These are phyloP conservation scores for Tachysurus fulvidraco DNA, from an alignment of 2,113 vertebrate genomes.

Conservation along the genomic window DNA sequence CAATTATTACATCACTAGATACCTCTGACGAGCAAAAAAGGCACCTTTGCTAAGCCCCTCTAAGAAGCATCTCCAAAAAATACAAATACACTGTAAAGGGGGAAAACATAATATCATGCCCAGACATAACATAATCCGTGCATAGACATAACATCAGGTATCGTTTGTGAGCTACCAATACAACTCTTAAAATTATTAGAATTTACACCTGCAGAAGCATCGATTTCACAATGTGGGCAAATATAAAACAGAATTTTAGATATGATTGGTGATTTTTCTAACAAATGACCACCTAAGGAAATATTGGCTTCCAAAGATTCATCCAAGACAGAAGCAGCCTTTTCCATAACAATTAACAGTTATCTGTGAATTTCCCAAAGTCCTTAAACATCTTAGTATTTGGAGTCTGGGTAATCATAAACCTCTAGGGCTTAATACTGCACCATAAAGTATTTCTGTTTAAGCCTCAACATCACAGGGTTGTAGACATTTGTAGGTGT, in stretches of 20 bases:
- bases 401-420: constrained; percentile 66
- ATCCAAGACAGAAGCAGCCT: constrained; percentile 20
- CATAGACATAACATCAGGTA: neutral
- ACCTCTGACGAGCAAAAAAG: neutral
- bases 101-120: neutral
- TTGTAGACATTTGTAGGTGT: constrained; percentile 45
- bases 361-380: constrained; percentile 52
- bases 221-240: too few relatives aligned
- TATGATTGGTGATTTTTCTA: constrained; percentile 2
- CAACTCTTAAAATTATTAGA: neutral
- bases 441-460: constrained; percentile 58
- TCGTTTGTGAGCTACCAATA: neutral
- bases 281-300: neutral
- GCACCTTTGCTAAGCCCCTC: too few relatives aligned
- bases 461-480: constrained; percentile 51
- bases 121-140: neutral
- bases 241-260: neutral
- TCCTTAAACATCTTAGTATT: constrained; percentile 53
- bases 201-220: neutral
- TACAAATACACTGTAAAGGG: neutral
- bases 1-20: neutral
- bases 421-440: constrained; percentile 59
- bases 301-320: constrained; percentile 13
- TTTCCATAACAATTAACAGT: constrained; percentile 60
- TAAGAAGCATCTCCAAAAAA: neutral